Evolutionary conservation across 2,888 invertebrate genomes (phyloP), one percentile per base, ranked within the genome.

Genomic region (Melinopterus prodromus): DNA sequence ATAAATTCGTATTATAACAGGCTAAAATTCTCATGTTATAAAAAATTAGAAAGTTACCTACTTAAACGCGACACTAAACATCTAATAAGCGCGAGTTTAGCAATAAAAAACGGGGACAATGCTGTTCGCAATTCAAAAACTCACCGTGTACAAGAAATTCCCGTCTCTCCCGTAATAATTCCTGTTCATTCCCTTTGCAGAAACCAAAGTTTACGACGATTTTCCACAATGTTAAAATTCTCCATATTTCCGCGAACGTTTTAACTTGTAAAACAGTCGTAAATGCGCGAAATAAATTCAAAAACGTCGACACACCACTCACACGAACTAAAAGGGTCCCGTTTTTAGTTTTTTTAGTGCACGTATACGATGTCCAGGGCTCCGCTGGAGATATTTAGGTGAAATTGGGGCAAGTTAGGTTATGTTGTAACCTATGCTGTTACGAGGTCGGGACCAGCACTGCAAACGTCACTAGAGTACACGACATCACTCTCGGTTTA

Each of bases 11-110:
- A 53, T 53, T 12, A 53, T 53, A 53, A 53, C 2, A 53, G 53
- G 53, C 53, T 53, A 53, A 53, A 53, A 53, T 53, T 53, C 53
- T 53, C 53, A 53, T 53, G 53, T 53, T 53, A 53, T 53, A 53
- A 53, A 53, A 53, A 53, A 53, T 53, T 53, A 53, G 53, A 53
- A 53, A 53, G 53, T 53, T 53, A 53, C 53, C 53, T 53, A 53
- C 53, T 53, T 53, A 53, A 53, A 53, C 12, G 12, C 53, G 53
- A 53, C 53, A 53, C 53, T 53, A 53, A 53, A 53, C 53, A 53
- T 53, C 53, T 53, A 53, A 53, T 53, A 53, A 53, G 53, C 7
- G 53, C 26, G 26, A 26, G 53, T 53, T 53, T 53, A 53, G 53
- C 53, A 53, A 53, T 7, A 53, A 53, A 53, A 53, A 53, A 53